Conservation (phyloP, 2,113 vertebrate genomes). For the Silurus asotus region DNA sequence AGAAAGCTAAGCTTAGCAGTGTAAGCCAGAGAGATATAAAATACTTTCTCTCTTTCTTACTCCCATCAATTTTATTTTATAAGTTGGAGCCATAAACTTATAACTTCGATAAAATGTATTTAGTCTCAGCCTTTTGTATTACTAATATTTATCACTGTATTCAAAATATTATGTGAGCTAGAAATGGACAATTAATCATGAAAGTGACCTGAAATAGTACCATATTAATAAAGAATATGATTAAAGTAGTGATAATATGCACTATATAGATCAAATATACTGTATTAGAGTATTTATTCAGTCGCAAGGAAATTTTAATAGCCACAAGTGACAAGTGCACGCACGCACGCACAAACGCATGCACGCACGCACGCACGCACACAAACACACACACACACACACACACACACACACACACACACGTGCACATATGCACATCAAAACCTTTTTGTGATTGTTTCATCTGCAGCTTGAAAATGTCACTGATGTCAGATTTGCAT, state of each 20-base stretch:
- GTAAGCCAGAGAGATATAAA: neutral
- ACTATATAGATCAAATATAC: neutral
- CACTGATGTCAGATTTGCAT: neutral
- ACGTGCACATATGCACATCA: neutral
- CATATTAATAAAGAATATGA: neutral
- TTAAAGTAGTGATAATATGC: neutral
- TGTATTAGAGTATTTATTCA: neutral
- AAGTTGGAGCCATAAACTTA: neutral
- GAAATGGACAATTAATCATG: neutral
- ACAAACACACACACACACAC: neutral
- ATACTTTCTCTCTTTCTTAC: neutral
- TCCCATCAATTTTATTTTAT: neutral
- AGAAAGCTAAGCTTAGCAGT: constrained; percentile 50
- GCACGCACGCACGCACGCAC: neutral
- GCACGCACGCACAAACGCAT: neutral
- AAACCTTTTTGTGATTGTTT: neutral
- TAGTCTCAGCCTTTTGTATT: neutral
- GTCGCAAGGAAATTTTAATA: neutral
- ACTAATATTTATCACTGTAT: neutral
- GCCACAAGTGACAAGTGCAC: neutral
- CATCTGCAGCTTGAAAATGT: neutral
- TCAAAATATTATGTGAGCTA: neutral
- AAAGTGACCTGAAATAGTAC: neutral
- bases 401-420: neutral
- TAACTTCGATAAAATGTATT: neutral